Evolutionary conservation across 1,140 invertebrate genomes (phyloP).

Genomic region (Drosophila lacteicornis): DNA sequence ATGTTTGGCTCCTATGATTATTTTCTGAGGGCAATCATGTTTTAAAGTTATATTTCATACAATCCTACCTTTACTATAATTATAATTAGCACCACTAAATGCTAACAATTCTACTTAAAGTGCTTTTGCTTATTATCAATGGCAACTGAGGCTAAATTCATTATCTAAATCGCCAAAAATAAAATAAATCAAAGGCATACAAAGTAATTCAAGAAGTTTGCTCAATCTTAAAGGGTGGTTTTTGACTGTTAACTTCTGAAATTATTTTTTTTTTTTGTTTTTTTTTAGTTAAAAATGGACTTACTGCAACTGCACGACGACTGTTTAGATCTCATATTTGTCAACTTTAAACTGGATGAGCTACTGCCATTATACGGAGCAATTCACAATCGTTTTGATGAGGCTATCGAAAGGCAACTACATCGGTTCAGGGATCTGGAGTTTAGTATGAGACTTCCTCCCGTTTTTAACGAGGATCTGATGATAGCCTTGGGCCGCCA

Average conservation of each 20-base stretch:
- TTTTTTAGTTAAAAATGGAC: constrained; percentile 3
- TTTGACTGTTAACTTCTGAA: no score
- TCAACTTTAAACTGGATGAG: constrained; percentile 40
- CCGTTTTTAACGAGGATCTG: constrained; percentile 10
- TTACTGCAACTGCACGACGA: constrained; percentile 52
- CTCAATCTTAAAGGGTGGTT: background rate
- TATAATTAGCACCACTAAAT: background rate
- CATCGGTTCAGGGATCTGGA: constrained; percentile 37
- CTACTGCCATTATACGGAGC: constrained; percentile 29
- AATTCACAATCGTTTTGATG: constrained; percentile 37
- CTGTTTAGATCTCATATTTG: constrained; percentile 60
- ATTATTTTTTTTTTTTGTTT: no score
- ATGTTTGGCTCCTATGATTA: no score
- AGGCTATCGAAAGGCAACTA: constrained; percentile 54
- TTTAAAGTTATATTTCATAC: no score
- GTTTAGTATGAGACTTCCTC: constrained; percentile 60
- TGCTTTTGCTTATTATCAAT: background rate
- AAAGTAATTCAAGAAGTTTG: background rate
- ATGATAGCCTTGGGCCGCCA: constrained; percentile 44
- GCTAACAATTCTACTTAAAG: no score
- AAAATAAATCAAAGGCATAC: background rate
- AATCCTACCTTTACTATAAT: no score
- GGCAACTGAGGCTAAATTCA: background rate
- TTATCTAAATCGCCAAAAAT: constrained; percentile 2
- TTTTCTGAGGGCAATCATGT: no score